Evolutionary conservation across 2,888 invertebrate species (phyloP), one percentile per base, ranked within the genome.

Genomic region (Bruchidius siliquastri): DNA sequence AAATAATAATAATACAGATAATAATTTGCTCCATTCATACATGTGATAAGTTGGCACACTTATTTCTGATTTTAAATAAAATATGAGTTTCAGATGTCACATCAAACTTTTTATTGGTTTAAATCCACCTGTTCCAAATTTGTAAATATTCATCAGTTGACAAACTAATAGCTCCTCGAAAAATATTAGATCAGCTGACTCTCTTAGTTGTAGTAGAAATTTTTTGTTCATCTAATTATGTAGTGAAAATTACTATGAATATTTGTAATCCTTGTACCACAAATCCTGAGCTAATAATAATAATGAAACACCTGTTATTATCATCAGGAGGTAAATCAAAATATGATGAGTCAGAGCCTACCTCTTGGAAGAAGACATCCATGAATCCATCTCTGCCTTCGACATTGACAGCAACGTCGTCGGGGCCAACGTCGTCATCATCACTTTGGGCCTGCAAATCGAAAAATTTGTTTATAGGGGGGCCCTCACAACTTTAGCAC

Each of bases 351-450:
- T 68, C 21, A 22, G 68, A 22, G 4, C 90, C 89, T 87, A 96
- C 97, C 93, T 99, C 99, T 88, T 96, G 97, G 90, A 99, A 99
- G 91, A 99, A 99, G 88, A 98, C 98, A 88, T 99, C 98, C 98
- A 99, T 99, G 90, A 96, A 98, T 85, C 97, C 96, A 86, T 94
- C 94, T 81, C 91, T 91, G 81, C 94, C 94, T 88, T 97, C 97
- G 85, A 97, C 96, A 87, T 94, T 96, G 90, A 98, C 96, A 88
- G 96, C 94, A 88, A 97, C 96, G 87, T 97, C 97, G 88, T 97
- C 97, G 81, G 94, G 94, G 81, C 94, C 96, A 86, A 93, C 96
- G 87, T 98, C 98, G 89, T 98, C 98, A 86, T 95, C 95, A 89
- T 98, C 98, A 89, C 97, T 97, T 91, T 98, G 98, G 88, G 98